A percentile compares a stretch with the other conserved stretches of the same genome.
phyloP scores from a whole-genome alignment of 1,140 invertebrate species.

The Brachionus calyciflorus region DNA sequence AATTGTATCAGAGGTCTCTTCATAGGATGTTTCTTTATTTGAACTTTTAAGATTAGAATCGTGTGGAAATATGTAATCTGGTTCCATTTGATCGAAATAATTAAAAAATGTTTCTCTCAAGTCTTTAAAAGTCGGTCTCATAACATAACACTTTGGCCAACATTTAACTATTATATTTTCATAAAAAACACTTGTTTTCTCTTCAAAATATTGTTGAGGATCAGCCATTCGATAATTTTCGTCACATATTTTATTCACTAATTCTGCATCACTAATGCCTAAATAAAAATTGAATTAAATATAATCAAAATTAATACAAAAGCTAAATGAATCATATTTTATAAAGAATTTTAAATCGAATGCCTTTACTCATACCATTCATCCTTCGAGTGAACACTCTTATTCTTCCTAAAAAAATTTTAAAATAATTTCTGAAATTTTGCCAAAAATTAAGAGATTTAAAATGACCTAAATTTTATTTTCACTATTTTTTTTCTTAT shows the following conservation, averaged over 20 bases:
- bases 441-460: too few relatives aligned
- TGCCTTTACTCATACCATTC: too few relatives aligned
- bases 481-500: too few relatives aligned
- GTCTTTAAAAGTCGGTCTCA: not conserved
- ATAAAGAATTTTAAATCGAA: too few relatives aligned
- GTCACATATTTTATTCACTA: conserved; percentile 1
- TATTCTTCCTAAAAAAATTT: too few relatives aligned
- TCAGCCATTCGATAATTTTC: not conserved
- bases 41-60: not conserved
- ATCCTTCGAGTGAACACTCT: too few relatives aligned
- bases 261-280: not conserved
- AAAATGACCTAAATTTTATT: too few relatives aligned
- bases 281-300: not conserved
- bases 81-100: conserved; percentile 14
- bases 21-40: not conserved
- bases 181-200: not conserved
- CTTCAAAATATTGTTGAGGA: conserved; percentile 8
- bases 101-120: conserved; percentile 6
- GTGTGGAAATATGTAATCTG: not conserved
- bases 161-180: conserved; percentile 10
- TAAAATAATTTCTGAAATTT: too few relatives aligned
- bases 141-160: conserved; percentile 8
- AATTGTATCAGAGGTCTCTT: not conserved
- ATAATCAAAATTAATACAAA: too few relatives aligned
- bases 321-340: too few relatives aligned